Percentiles rank a stretch among this genome's conserved stretches.
These are phyloP conservation scores for Ochropacha duplaris DNA, from an alignment of 2,888 invertebrate species.

Conservation along the genomic window DNA sequence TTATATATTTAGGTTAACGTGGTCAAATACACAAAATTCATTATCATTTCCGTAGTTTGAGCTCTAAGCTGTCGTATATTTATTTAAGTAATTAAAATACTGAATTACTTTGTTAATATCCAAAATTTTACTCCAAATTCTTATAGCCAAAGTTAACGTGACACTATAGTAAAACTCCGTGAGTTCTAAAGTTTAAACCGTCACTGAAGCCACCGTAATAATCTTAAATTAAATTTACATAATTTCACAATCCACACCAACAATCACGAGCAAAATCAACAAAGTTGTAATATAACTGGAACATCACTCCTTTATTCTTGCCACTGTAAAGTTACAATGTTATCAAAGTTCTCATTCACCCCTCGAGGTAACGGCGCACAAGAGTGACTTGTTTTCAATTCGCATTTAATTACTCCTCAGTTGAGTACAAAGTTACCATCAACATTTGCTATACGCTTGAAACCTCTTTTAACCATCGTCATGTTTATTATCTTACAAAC, in stretches of 20 bases:
- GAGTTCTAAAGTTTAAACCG: neutral
- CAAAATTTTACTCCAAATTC: neutral
- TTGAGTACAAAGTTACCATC: constrained; percentile 36
- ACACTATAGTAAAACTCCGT: neutral
- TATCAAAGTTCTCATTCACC: constrained; percentile 32
- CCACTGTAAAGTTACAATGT: constrained; percentile 30
- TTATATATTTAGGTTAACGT: too few species aligned
- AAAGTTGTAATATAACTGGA: constrained; percentile 13
- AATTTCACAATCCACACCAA: constrained; percentile 20
- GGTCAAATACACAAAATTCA: too few species aligned
- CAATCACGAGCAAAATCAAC: constrained; percentile 28
- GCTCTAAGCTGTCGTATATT: too few species aligned
- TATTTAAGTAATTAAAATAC: too few species aligned
- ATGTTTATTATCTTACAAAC: constrained; percentile 12
- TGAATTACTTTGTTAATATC: neutral
- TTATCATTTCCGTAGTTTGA: too few species aligned
- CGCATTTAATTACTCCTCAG: constrained; percentile 53
- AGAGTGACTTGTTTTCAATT: constrained; percentile 54
- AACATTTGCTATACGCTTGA: constrained; percentile 27
- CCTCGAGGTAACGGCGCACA: constrained; percentile 28
- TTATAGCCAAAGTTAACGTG: neutral
- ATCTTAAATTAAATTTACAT: constrained; percentile 5
- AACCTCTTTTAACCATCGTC: constrained; percentile 23
- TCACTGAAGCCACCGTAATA: neutral
- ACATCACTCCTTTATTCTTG: constrained; percentile 27